Base-by-base conservation (phyloP, 2,113 vertebrate genomes). In the Todiramphus chloris region DNA sequence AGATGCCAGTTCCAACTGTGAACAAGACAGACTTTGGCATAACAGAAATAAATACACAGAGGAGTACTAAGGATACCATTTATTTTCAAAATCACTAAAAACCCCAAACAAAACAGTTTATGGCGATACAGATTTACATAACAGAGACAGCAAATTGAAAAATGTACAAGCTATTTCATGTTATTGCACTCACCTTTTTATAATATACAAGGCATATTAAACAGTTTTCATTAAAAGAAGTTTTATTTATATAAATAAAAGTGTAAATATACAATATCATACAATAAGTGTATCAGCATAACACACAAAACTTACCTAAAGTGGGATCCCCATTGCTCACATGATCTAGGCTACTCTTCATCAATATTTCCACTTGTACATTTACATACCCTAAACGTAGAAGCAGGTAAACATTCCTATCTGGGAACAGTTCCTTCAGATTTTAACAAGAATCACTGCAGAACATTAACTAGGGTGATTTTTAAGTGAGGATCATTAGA, bases 161-260 rank as follows among this genome's bases (percentile, higher is more conserved):
- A 98, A 98, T 97, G 97, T 98, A 98, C 98, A 98, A 93, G 97
- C 97, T 97, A 97, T 95, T 97, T 97, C 92, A 95, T 97, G 97
- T 98, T 98, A 98, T 98, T 98, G 98, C 98, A 98, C 98, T 96
- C 97, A 97, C 96, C 97, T 97, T 97, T 97, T 97, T 97, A 93
- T 97, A 94, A 98, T 98, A 98, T 98, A 98, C 97, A 98, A 98
- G 97, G 98, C 98, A 97, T 98, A 97, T 94, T 95, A 93, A 96
- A 97, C 92, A 78, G 82, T 82, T 93, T 89, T 97, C 93, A 95
- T 96, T 96, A 97, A 87, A 96, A 97, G 94, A 94, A 87, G 84
- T 95, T 95, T 98, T 98, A 98, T 98, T 97, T 98, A 98, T 98
- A 98, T 98, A 98, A 98, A 98, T 98, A 98, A 97, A 94, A 97